These are phyloP conservation scores for Spizaetus ornatus DNA, from an alignment of 2,113 vertebrate species.

Conservation along the genomic window DNA sequence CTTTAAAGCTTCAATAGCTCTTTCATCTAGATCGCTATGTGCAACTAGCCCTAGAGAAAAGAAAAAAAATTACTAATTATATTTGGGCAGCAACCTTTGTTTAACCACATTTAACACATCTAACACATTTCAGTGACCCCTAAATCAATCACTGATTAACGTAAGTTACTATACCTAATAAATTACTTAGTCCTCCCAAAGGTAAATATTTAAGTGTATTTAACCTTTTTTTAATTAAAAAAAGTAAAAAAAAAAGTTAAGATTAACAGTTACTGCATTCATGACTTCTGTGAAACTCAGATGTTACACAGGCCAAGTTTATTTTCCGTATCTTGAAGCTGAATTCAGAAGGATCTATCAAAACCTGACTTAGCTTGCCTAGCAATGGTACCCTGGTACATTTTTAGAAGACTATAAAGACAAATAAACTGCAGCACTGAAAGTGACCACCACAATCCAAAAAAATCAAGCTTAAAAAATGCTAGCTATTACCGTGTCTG, in stretches of 20 bases:
- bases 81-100: background rate
- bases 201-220: background rate
- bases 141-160: background rate
- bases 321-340: background rate
- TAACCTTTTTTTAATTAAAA: background rate
- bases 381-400: background rate
- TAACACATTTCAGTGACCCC: background rate
- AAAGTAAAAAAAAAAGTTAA: background rate
- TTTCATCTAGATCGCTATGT: constrained; percentile 96
- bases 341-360: background rate
- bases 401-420: background rate
- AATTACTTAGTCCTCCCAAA: background rate
- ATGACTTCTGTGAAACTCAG: background rate
- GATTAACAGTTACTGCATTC: background rate
- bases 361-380: background rate
- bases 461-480: background rate
- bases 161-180: background rate
- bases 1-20: constrained; percentile 96
- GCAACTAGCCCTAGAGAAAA: constrained; percentile 87
- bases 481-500: background rate
- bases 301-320: background rate
- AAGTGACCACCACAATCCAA: background rate
- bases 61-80: background rate
- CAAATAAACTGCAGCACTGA: background rate
- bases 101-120: background rate